A percentile compares a stretch with the other conserved stretches of the same genome.
Conservation (phyloP, 92 coral and sea anemone genomes). For the Actinernus sp. region DNA sequence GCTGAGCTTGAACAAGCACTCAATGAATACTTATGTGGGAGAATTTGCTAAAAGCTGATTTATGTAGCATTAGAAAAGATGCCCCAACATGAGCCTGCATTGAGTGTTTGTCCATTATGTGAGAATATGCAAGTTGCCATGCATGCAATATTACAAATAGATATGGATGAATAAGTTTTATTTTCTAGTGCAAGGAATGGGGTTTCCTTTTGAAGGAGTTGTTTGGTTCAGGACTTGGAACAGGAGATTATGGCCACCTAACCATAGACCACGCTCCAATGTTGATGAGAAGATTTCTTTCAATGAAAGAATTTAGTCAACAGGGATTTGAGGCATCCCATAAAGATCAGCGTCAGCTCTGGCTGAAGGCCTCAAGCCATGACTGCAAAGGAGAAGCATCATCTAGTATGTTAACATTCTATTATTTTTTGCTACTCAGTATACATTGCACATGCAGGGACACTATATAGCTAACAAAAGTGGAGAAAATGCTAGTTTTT, state of each 20-base stretch:
- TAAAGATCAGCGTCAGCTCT: slow-evolving; percentile 56
- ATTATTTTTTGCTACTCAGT: no score
- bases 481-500: no score
- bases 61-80: no score
- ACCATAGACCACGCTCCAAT: slow-evolving; percentile 43
- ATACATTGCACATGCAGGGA: slow-evolving; percentile 1
- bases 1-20: no score
- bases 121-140: no score
- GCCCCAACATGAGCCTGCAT: no score
- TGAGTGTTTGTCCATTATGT: no score
- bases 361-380: slow-evolving; percentile 47
- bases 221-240: slow-evolving; percentile 30
- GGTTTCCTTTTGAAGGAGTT: slow-evolving; percentile 14
- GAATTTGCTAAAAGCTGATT: no score
- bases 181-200: slow-evolving; percentile 8
- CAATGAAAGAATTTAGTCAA: slow-evolving; percentile 49
- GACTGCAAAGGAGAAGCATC: slow-evolving; percentile 46
- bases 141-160: no score
- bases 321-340: slow-evolving; percentile 59
- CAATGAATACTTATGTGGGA: no score
- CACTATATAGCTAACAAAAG: not conserved
- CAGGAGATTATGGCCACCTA: slow-evolving; percentile 46
- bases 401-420: slow-evolving; percentile 25
- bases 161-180: no score
- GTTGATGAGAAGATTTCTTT: slow-evolving; percentile 41